Base-by-base conservation (phyloP, 1,140 invertebrate species). In the Trypoxylus dichotomus region DNA sequence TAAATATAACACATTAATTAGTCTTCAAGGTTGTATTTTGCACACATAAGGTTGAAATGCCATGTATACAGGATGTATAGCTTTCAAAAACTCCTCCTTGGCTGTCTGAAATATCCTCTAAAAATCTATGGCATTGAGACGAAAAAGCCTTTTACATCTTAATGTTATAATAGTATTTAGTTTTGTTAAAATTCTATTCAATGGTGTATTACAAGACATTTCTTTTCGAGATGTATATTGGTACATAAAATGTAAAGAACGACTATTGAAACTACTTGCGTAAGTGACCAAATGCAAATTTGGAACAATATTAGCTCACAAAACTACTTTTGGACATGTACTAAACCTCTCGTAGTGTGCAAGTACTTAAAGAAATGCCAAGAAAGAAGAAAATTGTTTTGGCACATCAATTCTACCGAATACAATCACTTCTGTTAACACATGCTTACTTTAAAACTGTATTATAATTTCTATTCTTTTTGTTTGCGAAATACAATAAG, bases 11-110 rank as follows among this genome's bases (percentile, higher is more conserved):
- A 41, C 41, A 74, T 41, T 37, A 43, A 74, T 42, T 41, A 74
- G 29, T 74, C 29, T 68, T 68, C 24, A 68, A 29, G 60, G 29
- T 41, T 41, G 63, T 25, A 29, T 74, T 15, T 37, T 21, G 21
- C 72, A 43, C 72, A 74, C 72, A 74, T 24, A 74, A 24, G 37
- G 13, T 41, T 74, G 27, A 74, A 42, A 74, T 37, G 60, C 60
- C 27, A 13, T 54, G 21, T 68, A 68, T 27, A 68, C 60, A 24
- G 47, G 47, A 19, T 54, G 15, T 54, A 37, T 37, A 37, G 32
- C 32, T 37, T n/a, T 54, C 19, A 54, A 54, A 15, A 54, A n/a
- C 47, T 54, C 47, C 19, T 54, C 19, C 47, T 54, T 54, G 47
- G 15, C 11, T 54, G 19, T 19, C 6, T 7, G 19, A 54, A 15